Conservation (phyloP, 2,113 vertebrate genomes). For the Cochlearius cochlearius region DNA sequence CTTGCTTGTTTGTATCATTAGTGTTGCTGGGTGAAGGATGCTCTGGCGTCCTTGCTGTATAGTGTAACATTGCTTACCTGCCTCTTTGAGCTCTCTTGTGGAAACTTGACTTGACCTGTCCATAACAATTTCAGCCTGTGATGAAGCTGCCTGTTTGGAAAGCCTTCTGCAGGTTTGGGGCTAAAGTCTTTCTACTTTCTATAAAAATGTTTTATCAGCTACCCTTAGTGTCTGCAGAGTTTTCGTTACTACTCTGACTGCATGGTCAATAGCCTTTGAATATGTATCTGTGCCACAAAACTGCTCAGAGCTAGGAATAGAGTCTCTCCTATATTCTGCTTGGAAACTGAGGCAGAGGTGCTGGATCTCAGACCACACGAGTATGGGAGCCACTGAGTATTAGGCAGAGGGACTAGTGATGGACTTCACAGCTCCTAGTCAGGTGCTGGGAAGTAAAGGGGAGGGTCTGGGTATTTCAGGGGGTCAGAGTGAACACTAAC, state of each 20-base stretch:
- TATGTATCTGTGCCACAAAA: not conserved
- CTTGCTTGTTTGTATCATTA: not conserved
- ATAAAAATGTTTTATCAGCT: not conserved
- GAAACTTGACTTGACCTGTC: not conserved
- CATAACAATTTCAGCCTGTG: not conserved
- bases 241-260: not conserved
- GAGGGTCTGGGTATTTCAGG: not conserved
- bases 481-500: not conserved
- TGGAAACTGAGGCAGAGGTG: not conserved
- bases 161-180: not conserved
- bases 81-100: not conserved
- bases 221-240: not conserved
- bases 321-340: not conserved
- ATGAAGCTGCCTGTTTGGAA: not conserved
- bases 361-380: not conserved
- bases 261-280: not conserved
- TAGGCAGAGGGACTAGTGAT: rapidly evolving
- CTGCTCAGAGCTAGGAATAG: rapidly evolving
- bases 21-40: not conserved
- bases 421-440: not conserved
- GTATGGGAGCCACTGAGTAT: not conserved
- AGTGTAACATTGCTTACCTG: not conserved
- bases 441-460: not conserved
- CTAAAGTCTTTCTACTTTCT: not conserved
- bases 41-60: not conserved